Percentiles rank a stretch among this genome's conserved stretches.
These are phyloP conservation scores for Malurus cyaneus DNA, from an alignment of 2,113 vertebrate genomes.

Conservation along the genomic window DNA sequence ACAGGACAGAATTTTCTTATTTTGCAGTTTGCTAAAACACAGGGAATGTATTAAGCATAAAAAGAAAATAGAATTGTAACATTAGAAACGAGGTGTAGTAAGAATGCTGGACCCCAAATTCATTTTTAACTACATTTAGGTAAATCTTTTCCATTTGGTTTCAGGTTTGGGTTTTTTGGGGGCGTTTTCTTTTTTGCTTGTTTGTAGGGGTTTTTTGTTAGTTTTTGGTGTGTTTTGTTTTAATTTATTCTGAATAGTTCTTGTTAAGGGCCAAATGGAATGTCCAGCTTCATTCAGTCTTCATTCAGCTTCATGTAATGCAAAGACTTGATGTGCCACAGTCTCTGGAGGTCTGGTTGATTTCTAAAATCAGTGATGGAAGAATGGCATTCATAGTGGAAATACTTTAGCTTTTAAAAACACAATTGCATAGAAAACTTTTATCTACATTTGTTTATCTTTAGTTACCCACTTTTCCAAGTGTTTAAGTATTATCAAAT, in stretches of 20 bases:
- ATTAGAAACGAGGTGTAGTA: background rate
- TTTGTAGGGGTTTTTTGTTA: background rate
- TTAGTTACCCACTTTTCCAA: background rate
- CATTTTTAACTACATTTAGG: background rate
- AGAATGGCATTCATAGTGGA: background rate
- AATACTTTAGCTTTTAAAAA: background rate
- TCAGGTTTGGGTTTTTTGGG: background rate
- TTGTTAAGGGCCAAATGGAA: background rate
- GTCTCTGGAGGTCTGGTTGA: background rate
- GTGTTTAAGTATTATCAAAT: background rate
- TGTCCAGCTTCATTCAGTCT: background rate
- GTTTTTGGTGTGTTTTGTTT: background rate
- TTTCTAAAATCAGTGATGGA: background rate
- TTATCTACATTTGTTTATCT: background rate
- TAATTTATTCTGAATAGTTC: background rate
- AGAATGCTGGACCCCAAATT: background rate
- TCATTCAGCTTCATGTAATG: background rate
- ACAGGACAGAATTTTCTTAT: background rate
- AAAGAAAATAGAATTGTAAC: background rate
- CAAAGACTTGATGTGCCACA: background rate
- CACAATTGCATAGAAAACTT: background rate
- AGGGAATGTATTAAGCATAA: background rate
- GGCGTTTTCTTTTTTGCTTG: background rate
- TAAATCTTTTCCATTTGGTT: background rate
- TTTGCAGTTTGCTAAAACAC: background rate